phyloP scores from a whole-genome alignment of 2,888 invertebrate species.

The Tineola bisselliella region DNA sequence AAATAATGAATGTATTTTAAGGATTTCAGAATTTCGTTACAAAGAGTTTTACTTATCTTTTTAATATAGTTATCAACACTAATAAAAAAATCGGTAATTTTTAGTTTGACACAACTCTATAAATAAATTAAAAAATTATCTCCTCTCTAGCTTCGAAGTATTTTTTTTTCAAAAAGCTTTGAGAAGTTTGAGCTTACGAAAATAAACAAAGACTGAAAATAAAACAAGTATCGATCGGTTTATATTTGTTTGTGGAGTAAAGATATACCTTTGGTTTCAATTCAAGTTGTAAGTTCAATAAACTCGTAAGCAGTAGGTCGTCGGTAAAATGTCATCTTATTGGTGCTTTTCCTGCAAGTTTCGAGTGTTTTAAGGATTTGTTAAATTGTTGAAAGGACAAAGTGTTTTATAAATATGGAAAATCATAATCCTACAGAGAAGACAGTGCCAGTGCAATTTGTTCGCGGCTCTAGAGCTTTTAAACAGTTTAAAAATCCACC shows the following conservation, averaged over 20 bases:
- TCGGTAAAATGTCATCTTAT: background rate
- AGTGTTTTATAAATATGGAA: constrained; percentile 34
- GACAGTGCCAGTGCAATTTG: constrained; percentile 64
- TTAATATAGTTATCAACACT: no score
- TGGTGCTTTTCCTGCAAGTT: background rate
- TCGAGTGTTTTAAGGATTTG: constrained; percentile 4
- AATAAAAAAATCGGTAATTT: background rate
- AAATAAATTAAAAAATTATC: background rate
- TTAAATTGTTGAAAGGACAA: background rate
- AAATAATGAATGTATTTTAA: no score
- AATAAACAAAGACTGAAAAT: constrained; percentile 11
- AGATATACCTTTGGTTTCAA: background rate
- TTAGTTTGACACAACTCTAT: background rate
- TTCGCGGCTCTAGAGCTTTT: constrained; percentile 69
- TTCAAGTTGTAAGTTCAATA: constrained; percentile 39
- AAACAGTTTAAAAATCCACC: constrained; percentile 78
- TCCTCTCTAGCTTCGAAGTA: background rate
- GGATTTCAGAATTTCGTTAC: no score
- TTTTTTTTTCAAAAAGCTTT: background rate
- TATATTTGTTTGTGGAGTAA: background rate
- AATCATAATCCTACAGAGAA: constrained; percentile 49
- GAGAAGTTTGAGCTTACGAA: background rate
- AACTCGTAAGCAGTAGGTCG: constrained; percentile 28
- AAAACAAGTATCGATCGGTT: background rate
- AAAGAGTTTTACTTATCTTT: no score